phyloP scores from a whole-genome alignment of 1,140 invertebrate species.

The Caerostris darwini region DNA sequence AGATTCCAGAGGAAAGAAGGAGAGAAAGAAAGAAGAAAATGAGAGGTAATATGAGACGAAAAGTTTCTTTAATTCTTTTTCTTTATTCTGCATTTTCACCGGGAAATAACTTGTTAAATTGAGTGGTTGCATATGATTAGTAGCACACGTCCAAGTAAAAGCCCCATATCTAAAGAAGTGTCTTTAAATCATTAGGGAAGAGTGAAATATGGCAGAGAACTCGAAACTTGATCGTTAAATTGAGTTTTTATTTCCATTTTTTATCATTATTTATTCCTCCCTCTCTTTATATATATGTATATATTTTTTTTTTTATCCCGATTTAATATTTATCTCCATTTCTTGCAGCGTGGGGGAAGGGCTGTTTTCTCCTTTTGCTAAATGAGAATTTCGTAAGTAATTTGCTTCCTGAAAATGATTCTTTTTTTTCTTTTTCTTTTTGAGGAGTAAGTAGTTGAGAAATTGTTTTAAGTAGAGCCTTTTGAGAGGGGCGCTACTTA shows the following conservation, averaged over 20 bases:
- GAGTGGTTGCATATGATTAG: constrained; percentile 75
- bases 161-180: constrained; percentile 45
- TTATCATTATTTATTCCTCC: constrained; percentile 6
- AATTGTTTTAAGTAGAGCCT: background rate
- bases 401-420: constrained; percentile 15
- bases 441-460: background rate
- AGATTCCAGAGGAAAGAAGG: no score
- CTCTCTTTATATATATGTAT: background rate
- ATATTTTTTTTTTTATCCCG: constrained; percentile 38
- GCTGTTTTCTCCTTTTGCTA: constrained; percentile 1
- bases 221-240: constrained; percentile 70
- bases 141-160: constrained; percentile 37
- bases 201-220: constrained; percentile 72
- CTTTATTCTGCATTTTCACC: constrained; percentile 71
- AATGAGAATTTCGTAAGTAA: constrained; percentile 53
- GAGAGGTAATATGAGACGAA: constrained; percentile 61
- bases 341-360: background rate
- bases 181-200: constrained; percentile 76
- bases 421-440: background rate
- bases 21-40: constrained; percentile 48
- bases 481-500: background rate
- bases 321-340: background rate
- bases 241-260: constrained; percentile 51
- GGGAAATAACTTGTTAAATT: constrained; percentile 77
- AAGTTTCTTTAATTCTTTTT: constrained; percentile 74